phyloP scores from a whole-genome alignment of 2,797 vertebrate genomes.

The Cossypha niveicapilla region DNA sequence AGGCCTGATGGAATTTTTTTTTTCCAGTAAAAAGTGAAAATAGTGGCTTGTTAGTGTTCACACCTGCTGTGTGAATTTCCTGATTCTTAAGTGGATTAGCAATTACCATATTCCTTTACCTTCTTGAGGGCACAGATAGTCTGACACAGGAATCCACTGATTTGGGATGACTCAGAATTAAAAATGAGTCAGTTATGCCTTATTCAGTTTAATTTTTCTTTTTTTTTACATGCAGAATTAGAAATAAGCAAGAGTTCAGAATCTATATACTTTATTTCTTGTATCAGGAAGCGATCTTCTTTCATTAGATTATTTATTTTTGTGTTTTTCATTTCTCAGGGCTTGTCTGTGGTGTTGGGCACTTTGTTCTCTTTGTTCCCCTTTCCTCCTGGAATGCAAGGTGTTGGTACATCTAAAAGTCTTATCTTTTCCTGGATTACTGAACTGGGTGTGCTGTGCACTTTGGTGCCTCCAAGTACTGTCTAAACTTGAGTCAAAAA shows the following conservation, averaged over 20 bases:
- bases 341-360: neutral
- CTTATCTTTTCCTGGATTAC: neutral
- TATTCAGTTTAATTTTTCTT: neutral
- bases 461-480: neutral
- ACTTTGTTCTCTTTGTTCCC: neutral
- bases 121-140: neutral
- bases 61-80: neutral
- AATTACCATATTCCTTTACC: neutral
- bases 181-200: neutral
- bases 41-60: neutral
- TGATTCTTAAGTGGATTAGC: neutral
- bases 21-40: neutral
- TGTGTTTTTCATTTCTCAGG: neutral
- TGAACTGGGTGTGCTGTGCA: neutral
- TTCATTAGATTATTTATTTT: neutral
- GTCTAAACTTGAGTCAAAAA: neutral
- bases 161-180: neutral
- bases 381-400: accelerated
- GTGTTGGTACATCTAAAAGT: neutral
- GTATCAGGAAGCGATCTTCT: neutral
- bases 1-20: neutral
- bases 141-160: conserved; percentile 17
- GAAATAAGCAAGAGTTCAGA: neutral
- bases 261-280: neutral
- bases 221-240: neutral